Base-by-base conservation (phyloP, 2,888 invertebrate genomes). In the Philhelius pedissequus region DNA sequence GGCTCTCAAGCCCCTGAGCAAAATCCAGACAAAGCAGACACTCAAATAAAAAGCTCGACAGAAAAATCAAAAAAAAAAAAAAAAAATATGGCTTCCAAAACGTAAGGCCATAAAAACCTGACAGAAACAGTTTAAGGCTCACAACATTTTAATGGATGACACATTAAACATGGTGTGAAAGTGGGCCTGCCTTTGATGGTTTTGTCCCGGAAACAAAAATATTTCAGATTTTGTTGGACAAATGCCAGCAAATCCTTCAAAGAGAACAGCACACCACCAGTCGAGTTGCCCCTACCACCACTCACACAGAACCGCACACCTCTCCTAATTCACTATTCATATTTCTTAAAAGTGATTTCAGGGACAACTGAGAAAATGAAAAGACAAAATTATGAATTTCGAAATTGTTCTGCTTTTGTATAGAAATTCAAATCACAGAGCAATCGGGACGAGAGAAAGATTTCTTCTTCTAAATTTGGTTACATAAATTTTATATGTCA, bases 141-240 rank as follows among this genome's bases (percentile, higher is more conserved):
- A 80, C 75, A 69, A 84, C 80, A 79, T 76, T 79, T 84, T 80
- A 84, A 84, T 84, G 84, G 80, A 84, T 76, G 80, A 84, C 84
- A 84, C 80, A 80, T 84, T 84, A 71, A 80, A 80, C 60, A 80
- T 60, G 75, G 84, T 84, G 84, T 76, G 80, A 80, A 84, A 73
- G 70, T 80, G 71, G 56, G 79, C 45, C 66, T 84, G 80, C 54
- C 84, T 84, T 84, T 84, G 84, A 80, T 84, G 84, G 80, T 60
- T 54, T 54, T 32, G 54, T 35, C 18, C 66, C 68, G 84, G 76
- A 79, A 84, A 62, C 22, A 43, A 75, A 80, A 69, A 71, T 80
- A 60, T 80, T 76, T 71, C 75, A 50, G 68, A 84, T 48, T 80
- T 62, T 60, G 70, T 80, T 84, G 84, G 84, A 71, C 80, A 80